Percentiles rank a stretch among this genome's conserved stretches.
Evolutionary conservation across 2,113 vertebrate species (phyloP).

Genomic region (Centropus bengalensis): DNA sequence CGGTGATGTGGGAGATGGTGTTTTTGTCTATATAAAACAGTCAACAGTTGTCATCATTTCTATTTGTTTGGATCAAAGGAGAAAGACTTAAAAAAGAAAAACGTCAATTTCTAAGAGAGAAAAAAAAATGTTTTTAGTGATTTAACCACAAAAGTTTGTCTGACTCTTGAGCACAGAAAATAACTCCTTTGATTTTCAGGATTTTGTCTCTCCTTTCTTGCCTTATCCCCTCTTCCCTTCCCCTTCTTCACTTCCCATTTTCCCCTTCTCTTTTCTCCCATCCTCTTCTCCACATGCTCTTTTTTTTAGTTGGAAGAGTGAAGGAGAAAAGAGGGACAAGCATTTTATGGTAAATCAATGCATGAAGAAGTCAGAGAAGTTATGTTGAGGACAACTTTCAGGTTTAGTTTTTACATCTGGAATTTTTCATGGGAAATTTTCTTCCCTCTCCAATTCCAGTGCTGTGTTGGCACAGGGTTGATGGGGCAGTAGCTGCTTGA

Average conservation of each 20-base stretch:
- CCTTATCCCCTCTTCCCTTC: too few relatives aligned
- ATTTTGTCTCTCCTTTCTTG: not conserved
- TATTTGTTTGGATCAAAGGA: constrained; percentile 39
- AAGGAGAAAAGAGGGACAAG: not conserved
- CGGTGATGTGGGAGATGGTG: not conserved
- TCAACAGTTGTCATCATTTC: not conserved
- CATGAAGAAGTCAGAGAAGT: not conserved
- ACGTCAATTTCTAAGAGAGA: not conserved
- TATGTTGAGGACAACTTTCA: not conserved
- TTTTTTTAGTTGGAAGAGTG: not conserved
- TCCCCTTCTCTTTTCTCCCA: too few relatives aligned
- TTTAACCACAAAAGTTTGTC: not conserved
- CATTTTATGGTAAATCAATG: not conserved
- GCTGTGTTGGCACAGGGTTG: rapidly evolving
- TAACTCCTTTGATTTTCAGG: not conserved
- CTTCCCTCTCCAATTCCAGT: not conserved
- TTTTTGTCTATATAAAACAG: not conserved
- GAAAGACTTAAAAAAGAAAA: not conserved
- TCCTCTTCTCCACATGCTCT: not conserved
- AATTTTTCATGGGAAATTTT: not conserved
- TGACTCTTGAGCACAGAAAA: not conserved
- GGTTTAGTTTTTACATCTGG: not conserved
- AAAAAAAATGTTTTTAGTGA: not conserved
- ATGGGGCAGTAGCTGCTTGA: not conserved
- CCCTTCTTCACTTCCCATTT: too few relatives aligned